Evolutionary conservation across 2,888 invertebrate species (phyloP).

Genomic region (Glyphotaelius pellucidus): DNA sequence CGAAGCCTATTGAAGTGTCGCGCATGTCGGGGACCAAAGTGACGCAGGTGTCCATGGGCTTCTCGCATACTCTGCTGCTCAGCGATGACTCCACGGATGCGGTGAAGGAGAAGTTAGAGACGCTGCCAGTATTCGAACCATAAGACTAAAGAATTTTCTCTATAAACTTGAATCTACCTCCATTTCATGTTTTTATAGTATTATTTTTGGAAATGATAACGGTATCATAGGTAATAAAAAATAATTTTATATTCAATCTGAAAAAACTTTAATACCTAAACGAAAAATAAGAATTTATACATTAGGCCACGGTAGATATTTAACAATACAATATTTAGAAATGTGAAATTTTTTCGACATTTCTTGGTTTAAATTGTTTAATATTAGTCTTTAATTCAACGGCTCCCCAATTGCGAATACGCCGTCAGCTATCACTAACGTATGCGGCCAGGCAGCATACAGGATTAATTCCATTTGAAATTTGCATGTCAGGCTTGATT

Average conservation of each 20-base stretch:
- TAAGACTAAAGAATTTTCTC: conserved; percentile 66
- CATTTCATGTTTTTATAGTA: conserved; percentile 55
- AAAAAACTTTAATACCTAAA: too few relatives aligned
- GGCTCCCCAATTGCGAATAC: not conserved
- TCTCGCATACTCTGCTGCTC: conserved; percentile 87
- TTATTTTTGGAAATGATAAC: conserved; percentile 14
- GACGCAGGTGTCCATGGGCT: conserved; percentile 89
- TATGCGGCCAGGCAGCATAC: not conserved
- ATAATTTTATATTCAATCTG: too few relatives aligned
- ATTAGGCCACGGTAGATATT: too few relatives aligned
- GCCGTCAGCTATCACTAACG: not conserved
- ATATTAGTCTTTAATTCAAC: not conserved
- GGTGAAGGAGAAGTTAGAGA: conserved; percentile 76
- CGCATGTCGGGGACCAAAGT: conserved; percentile 87
- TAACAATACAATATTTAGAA: too few relatives aligned
- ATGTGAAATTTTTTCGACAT: too few relatives aligned
- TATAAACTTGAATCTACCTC: conserved; percentile 56
- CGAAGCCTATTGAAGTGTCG: conserved; percentile 91
- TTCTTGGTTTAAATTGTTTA: not conserved
- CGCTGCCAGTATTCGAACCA: conserved; percentile 75
- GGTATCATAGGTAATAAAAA: too few relatives aligned
- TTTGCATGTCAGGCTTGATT: not conserved
- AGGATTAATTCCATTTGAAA: not conserved
- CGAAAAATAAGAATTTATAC: too few relatives aligned
- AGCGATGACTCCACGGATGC: conserved; percentile 77